A percentile compares a stretch with the other conserved stretches of the same genome.
phyloP scores from a whole-genome alignment of 2,113 vertebrate genomes.

The Octodon degus region DNA sequence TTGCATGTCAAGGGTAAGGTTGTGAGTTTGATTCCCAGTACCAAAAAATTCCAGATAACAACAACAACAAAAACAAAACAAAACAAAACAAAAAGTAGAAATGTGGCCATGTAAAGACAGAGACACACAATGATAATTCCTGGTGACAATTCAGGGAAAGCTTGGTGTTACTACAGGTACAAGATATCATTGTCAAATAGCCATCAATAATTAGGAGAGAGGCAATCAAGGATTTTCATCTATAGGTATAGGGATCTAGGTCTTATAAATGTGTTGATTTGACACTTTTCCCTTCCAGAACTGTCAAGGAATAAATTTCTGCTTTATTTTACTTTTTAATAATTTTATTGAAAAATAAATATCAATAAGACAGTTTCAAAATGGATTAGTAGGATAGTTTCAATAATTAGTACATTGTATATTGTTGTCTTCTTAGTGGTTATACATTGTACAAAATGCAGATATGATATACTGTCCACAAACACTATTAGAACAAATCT shows the following conservation, averaged over 20 bases:
- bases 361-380: not conserved
- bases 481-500: no score
- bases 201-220: not conserved
- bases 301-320: not conserved
- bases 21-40: no score
- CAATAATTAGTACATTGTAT: no score
- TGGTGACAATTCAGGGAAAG: not conserved
- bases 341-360: no score
- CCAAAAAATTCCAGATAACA: no score
- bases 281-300: not conserved
- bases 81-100: not conserved
- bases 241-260: not conserved
- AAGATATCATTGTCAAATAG: not conserved
- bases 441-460: no score
- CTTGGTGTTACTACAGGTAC: not conserved
- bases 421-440: no score
- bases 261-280: not conserved
- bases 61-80: no score
- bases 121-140: not conserved
- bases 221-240: not conserved
- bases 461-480: no score
- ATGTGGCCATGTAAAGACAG: not conserved
- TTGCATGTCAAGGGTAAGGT: no score
- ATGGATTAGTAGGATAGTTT: no score
- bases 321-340: not conserved